A percentile compares a stretch with the other conserved stretches of the same genome.
phyloP scores from a whole-genome alignment of 2,797 vertebrate species.

The Huso huso region DNA sequence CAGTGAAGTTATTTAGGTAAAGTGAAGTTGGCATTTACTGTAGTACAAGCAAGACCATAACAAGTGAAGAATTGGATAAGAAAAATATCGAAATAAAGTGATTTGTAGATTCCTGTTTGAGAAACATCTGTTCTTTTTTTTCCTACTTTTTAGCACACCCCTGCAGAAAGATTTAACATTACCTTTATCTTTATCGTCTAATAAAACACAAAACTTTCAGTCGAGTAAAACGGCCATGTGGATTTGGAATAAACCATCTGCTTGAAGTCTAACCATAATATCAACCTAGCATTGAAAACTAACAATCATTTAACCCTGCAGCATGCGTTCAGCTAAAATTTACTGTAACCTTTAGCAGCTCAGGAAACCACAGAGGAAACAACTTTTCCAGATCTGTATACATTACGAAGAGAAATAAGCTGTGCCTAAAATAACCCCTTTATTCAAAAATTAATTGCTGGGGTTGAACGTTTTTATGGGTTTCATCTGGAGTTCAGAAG shows the following conservation, averaged over 20 bases:
- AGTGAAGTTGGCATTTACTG: no score
- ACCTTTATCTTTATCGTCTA: conserved; percentile 6
- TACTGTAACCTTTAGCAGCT: not conserved
- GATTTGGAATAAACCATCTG: conserved; percentile 12
- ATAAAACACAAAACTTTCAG: not conserved
- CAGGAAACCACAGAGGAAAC: not conserved
- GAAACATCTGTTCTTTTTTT: no score
- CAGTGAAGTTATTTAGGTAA: no score
- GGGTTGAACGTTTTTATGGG: not conserved
- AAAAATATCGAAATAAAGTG: no score
- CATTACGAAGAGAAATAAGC: not conserved
- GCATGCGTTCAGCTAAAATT: not conserved
- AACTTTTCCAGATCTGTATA: not conserved
- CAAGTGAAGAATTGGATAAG: no score
- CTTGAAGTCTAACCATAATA: conserved; percentile 2
- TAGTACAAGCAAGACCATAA: no score
- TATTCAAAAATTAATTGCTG: conserved; percentile 2
- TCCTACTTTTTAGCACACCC: no score
- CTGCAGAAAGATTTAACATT: not conserved
- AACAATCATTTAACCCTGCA: not conserved
- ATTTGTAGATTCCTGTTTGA: no score
- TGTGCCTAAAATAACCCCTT: not conserved
- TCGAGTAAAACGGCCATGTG: not conserved
- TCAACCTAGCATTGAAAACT: not conserved
- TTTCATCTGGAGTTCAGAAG: conserved; percentile 1